Evolutionary conservation across 2,113 vertebrate genomes (phyloP).

Genomic region (Zosterops borbonicus): DNA sequence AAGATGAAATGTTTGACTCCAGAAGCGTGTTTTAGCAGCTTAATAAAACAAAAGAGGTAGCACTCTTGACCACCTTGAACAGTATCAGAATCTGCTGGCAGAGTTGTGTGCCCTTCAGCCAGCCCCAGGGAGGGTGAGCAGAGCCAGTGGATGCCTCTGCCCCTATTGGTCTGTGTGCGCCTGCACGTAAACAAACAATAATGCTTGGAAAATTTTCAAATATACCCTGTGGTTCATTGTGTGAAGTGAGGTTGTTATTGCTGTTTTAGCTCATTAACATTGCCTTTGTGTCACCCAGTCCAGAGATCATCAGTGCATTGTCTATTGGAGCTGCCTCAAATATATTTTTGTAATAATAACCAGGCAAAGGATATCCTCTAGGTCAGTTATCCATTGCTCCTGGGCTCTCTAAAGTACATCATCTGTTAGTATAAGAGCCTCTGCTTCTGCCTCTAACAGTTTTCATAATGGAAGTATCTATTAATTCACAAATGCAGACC

Average conservation of each 20-base stretch:
- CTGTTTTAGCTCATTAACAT: background rate
- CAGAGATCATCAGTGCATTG: background rate
- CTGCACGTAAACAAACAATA: rapidly evolving
- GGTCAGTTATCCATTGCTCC: background rate
- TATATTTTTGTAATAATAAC: background rate
- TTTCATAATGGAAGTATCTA: background rate
- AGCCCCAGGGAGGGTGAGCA: background rate
- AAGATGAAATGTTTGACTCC: background rate
- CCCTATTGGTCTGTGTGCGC: background rate
- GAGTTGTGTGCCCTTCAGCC: background rate
- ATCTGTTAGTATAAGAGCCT: background rate
- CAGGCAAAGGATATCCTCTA: background rate
- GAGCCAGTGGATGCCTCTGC: background rate
- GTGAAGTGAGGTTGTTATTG: background rate
- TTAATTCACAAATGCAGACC: background rate
- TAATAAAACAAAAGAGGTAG: background rate
- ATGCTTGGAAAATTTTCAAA: background rate
- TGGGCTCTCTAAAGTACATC: background rate
- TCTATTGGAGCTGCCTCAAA: background rate
- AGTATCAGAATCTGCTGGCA: background rate
- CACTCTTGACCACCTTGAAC: background rate
- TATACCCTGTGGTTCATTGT: background rate
- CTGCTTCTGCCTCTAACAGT: background rate
- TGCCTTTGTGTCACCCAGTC: background rate
- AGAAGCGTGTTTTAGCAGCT: background rate